A percentile compares a stretch with the other conserved stretches of the same genome.
These are phyloP conservation scores for Epizoanthus ramosus DNA, from an alignment of 92 coral and sea anemone genomes.

Conservation along the genomic window DNA sequence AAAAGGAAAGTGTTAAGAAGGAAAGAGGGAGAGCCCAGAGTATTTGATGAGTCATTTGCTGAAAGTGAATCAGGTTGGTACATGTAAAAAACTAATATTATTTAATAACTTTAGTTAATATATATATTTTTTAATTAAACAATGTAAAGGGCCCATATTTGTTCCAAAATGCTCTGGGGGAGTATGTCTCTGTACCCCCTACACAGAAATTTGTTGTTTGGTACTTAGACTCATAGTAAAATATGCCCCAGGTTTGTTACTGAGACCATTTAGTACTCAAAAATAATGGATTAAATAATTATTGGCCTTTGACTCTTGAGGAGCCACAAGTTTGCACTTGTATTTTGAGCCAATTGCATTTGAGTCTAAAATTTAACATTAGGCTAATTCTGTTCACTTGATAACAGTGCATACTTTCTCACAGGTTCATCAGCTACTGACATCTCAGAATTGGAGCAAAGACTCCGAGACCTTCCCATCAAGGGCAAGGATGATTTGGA, in stretches of 20 bases:
- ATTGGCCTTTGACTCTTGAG: not conserved
- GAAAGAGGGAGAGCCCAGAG: slow-evolving; percentile 85
- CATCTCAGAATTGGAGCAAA: slow-evolving; percentile 90
- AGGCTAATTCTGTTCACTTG: not conserved
- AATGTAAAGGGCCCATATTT: no score
- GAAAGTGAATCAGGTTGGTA: slow-evolving; percentile 80
- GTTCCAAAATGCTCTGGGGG: no score
- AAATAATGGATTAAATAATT: no score
- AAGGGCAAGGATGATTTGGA: slow-evolving; percentile 49
- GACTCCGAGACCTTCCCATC: slow-evolving; percentile 82
- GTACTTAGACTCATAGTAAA: no score
- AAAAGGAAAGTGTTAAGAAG: slow-evolving; percentile 91
- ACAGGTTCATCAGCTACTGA: slow-evolving; percentile 69
- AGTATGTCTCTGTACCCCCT: no score
- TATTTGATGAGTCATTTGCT: slow-evolving; percentile 96
- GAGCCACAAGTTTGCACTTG: no score
- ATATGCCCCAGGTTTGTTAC: not conserved
- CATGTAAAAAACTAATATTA: no score
- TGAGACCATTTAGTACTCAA: not conserved
- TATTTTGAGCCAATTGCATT: not conserved
- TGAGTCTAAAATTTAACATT: not conserved
- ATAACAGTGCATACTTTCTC: not conserved
- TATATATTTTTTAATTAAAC: no score
- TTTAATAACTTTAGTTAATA: no score
- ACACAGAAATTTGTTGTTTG: no score